phyloP scores from a whole-genome alignment of 2,113 vertebrate species.

The Pandion haliaetus region DNA sequence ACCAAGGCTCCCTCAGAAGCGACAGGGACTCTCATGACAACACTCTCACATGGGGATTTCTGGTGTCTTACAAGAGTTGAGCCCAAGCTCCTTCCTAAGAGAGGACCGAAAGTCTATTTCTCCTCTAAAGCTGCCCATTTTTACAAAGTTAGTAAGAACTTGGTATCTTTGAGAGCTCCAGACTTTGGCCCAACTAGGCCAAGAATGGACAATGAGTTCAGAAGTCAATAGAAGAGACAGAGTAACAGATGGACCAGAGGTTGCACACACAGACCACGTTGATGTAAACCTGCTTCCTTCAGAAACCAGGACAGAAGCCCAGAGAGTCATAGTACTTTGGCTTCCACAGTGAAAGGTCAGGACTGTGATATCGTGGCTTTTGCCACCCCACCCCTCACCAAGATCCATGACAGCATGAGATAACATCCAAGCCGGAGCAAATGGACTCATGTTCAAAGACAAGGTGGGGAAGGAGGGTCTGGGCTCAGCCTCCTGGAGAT shows the following conservation, averaged over 20 bases:
- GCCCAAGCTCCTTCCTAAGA: neutral
- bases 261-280: accelerated
- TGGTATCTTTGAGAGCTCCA: neutral
- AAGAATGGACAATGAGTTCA: neutral
- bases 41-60: neutral
- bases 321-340: neutral
- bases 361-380: neutral
- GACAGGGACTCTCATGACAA: neutral
- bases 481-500: neutral
- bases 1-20: neutral
- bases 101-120: neutral
- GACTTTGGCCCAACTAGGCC: neutral
- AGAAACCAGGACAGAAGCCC: neutral
- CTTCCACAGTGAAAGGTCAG: neutral
- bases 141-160: neutral
- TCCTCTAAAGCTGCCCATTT: neutral
- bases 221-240: neutral
- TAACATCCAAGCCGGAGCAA: neutral
- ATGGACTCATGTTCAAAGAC: neutral
- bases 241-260: neutral
- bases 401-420: neutral
- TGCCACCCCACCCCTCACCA: neutral
- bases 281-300: neutral
- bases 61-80: neutral
- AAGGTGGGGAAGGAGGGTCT: neutral